Evolutionary conservation across 1,140 invertebrate species (phyloP).

Genomic region (Diachasmimorpha longicaudata): DNA sequence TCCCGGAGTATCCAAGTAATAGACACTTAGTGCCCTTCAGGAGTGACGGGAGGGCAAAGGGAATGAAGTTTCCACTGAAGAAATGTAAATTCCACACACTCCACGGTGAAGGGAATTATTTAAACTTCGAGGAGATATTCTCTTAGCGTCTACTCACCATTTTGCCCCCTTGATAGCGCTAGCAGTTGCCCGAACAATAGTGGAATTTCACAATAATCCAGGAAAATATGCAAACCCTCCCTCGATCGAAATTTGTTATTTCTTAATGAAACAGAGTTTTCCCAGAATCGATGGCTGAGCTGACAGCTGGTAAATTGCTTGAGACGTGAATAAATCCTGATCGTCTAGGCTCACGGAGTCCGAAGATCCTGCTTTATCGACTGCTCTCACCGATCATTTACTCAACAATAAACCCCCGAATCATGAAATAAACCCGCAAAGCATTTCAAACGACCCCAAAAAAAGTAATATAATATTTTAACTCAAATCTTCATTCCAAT

Average conservation of each 20-base stretch:
- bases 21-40: background rate
- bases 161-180: background rate
- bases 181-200: background rate
- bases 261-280: conserved; percentile 24
- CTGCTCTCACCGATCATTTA: background rate
- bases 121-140: background rate
- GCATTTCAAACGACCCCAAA: no score
- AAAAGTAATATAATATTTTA: no score
- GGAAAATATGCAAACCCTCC: background rate
- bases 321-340: background rate
- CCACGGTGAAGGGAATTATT: background rate
- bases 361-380: background rate
- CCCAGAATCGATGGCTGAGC: conserved; percentile 49
- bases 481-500: no score
- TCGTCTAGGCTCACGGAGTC: conserved; percentile 26
- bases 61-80: background rate
- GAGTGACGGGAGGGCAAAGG: background rate
- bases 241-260: conserved; percentile 18
- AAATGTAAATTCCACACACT: background rate
- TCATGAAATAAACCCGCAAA: no score
- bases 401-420: background rate
- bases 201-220: background rate
- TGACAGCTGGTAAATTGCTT: conserved; percentile 46
- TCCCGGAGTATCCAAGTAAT: background rate
- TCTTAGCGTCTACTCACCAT: background rate